Base-by-base conservation (phyloP, 1,140 invertebrate genomes). In the Bilobella aurantiaca region DNA sequence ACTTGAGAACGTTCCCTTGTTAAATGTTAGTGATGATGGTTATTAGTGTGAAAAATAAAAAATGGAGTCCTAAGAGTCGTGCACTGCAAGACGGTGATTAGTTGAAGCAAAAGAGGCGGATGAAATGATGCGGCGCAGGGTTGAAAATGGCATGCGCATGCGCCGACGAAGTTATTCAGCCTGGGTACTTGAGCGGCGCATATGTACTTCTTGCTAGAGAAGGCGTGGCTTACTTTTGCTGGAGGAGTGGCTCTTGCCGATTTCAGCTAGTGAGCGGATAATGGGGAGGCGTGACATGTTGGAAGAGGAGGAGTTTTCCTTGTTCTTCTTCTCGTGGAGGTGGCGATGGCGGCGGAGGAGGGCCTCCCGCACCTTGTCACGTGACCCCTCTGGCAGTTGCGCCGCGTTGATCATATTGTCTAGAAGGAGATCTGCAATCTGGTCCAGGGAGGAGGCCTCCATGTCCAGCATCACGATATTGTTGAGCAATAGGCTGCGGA, bases 181-280 rank as follows among this genome's bases (percentile, higher is more conserved):
- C n/a, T n/a, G n/a, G n/a, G n/a, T n/a, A n/a, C n/a, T n/a, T n/a
- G n/a, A n/a, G n/a, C n/a, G n/a, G n/a, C n/a, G n/a, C n/a, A n/a
- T n/a, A n/a, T n/a, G n/a, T n/a, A n/a, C n/a, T n/a, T n/a, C n/a
- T 59, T 28, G 12, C n/a, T 32, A 59, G 2, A 30, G 27, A 25
- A 61, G 56, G 30, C 42, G 56, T 16, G 23, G 87, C 90, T 90
- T 83, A 93, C 92, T 95, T 85, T 92, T 93, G 56, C 89, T 91
- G 23, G 93, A 91, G 23, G 94, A 96, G 78, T 95, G 90, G 78
- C 94, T 96, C 71, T 88, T 85, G 70, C 94, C 93, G 74, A 98
- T 98, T 75, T 99, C 96, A 23, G 95, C 93, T 68, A 99, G 81
- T 8, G 94, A 98, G 69, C 95, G 82, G 71, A 98, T 97, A 60